These are phyloP conservation scores for Zapus hudsonius DNA, from an alignment of 2,113 vertebrate species.

Conservation along the genomic window DNA sequence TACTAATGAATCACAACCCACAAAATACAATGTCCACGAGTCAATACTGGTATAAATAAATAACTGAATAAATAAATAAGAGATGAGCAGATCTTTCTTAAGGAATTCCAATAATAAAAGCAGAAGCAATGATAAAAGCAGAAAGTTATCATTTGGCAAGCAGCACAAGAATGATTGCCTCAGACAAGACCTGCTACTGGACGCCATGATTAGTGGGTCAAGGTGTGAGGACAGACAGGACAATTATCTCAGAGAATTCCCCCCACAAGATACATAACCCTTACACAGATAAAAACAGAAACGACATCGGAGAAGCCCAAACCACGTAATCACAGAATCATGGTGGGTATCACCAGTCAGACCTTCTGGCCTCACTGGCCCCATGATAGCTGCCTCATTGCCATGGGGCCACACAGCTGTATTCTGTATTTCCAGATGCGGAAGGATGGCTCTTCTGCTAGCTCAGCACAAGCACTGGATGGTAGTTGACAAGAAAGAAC, in stretches of 20 bases:
- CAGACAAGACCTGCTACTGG: not conserved
- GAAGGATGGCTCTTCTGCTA: no score
- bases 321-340: not conserved
- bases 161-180: not conserved
- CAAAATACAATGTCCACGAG: not conserved
- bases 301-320: not conserved
- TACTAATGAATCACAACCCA: not conserved
- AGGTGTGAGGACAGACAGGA: no score
- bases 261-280: not conserved
- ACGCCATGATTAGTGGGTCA: not conserved
- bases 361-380: no score
- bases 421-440: no score
- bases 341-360: no score
- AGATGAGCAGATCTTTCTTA: not conserved
- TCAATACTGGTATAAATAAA: not conserved
- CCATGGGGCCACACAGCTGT: no score
- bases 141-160: conserved; percentile 36
- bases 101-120: not conserved
- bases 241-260: not conserved
- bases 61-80: not conserved
- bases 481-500: no score
- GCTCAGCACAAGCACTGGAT: not conserved
- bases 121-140: not conserved
- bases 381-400: no score
- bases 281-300: not conserved